These are phyloP conservation scores for Battus philenor DNA, from an alignment of 1,140 invertebrate genomes.

Conservation along the genomic window DNA sequence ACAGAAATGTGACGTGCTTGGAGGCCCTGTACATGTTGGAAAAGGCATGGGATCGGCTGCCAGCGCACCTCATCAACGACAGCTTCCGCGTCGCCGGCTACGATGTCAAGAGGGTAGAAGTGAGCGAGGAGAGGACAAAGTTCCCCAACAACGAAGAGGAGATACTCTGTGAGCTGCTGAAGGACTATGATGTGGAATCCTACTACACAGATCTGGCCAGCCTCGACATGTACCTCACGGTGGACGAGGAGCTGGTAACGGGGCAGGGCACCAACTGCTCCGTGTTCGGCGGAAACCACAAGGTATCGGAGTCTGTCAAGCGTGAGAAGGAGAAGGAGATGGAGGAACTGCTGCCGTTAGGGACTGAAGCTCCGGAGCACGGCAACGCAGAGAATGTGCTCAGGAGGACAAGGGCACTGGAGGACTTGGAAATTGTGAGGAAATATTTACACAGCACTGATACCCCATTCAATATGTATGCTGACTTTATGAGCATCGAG, in stretches of 20 bases:
- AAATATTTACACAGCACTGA: slow-evolving; percentile 21
- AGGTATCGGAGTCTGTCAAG: slow-evolving; percentile 14
- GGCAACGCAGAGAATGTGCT: slow-evolving; percentile 20
- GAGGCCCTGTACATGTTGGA: slow-evolving; percentile 25
- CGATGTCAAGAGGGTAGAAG: slow-evolving; percentile 18
- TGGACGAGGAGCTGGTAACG: slow-evolving; percentile 30
- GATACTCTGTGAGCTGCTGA: slow-evolving; percentile 21
- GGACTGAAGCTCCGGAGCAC: slow-evolving; percentile 19
- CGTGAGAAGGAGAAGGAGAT: slow-evolving; percentile 11
- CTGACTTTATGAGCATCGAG: slow-evolving; percentile 23
- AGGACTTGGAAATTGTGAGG: slow-evolving; percentile 26
- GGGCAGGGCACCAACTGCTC: slow-evolving; percentile 29
- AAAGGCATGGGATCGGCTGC: slow-evolving; percentile 26
- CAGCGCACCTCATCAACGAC: slow-evolving; percentile 18
- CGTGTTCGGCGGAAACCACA: slow-evolving; percentile 32
- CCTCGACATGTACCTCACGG: slow-evolving; percentile 29
- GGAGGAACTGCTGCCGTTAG: slow-evolving; percentile 23
- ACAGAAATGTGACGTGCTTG: slow-evolving; percentile 26
- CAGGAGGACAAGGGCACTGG: slow-evolving; percentile 20
- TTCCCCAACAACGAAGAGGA: slow-evolving; percentile 24
- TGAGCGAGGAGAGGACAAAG: slow-evolving; percentile 8
- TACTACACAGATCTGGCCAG: slow-evolving; percentile 23
- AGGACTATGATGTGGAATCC: slow-evolving; percentile 25
- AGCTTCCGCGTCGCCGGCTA: slow-evolving; percentile 24
- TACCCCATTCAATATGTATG: slow-evolving; percentile 19